Evolutionary conservation across 2,888 invertebrate species (phyloP).

Genomic region (Metalampra italica): DNA sequence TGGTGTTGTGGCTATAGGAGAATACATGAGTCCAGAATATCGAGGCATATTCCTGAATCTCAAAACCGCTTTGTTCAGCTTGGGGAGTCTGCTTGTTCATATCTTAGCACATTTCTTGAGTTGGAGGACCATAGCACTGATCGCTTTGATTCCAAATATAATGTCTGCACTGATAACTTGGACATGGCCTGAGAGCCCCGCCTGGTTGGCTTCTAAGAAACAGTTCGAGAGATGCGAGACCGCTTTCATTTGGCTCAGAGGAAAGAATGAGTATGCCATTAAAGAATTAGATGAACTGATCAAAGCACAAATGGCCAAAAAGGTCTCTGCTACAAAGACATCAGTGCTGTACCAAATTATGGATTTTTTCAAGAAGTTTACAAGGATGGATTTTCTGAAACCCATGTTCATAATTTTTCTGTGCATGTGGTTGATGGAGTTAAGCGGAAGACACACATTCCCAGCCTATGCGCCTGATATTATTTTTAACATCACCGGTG

Average conservation of each 20-base stretch:
- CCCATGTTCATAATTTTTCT: slow-evolving; percentile 38
- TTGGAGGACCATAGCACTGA: slow-evolving; percentile 35
- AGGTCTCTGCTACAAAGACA: background rate
- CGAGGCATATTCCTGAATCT: slow-evolving; percentile 43
- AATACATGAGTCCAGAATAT: slow-evolving; percentile 39
- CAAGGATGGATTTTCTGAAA: slow-evolving; percentile 39
- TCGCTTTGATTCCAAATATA: slow-evolving; percentile 23
- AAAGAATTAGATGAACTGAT: slow-evolving; percentile 33
- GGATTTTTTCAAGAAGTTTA: slow-evolving; percentile 37
- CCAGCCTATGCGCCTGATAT: slow-evolving; percentile 50
- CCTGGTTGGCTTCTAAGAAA: slow-evolving; percentile 72
- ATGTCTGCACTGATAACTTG: slow-evolving; percentile 36
- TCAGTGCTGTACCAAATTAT: background rate
- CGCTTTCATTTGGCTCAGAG: slow-evolving; percentile 72
- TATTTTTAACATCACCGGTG: slow-evolving; percentile 34
- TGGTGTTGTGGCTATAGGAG: slow-evolving; percentile 45
- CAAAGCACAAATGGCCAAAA: slow-evolving; percentile 19
- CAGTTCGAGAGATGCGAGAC: slow-evolving; percentile 60
- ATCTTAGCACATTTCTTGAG: slow-evolving; percentile 27
- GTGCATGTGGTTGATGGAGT: slow-evolving; percentile 35
- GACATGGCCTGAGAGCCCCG: slow-evolving; percentile 79
- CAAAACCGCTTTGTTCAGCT: slow-evolving; percentile 32
- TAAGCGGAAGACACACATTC: slow-evolving; percentile 47
- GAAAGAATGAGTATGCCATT: slow-evolving; percentile 30
- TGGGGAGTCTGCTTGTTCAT: slow-evolving; percentile 34